Evolutionary conservation across 2,113 vertebrate genomes (phyloP), one percentile per base, ranked within the genome.

Genomic region (Rhea americana): DNA sequence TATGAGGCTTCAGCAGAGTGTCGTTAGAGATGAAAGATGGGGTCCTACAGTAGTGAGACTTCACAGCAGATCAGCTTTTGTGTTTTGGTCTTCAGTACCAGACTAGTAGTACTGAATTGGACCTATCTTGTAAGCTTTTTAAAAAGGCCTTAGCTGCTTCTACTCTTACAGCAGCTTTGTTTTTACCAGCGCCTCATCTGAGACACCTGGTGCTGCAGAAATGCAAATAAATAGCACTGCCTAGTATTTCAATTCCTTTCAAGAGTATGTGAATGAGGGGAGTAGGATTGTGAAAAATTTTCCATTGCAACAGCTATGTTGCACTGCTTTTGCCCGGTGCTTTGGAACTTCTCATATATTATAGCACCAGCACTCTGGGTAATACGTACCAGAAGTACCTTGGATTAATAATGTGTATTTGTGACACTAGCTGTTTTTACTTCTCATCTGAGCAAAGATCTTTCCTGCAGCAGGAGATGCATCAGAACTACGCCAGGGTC

Each of bases 391-490:
- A 55, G n/a, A 80, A 39, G 26, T 22, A 26, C 21, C 24, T 83
- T 61, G n/a, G 9, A 17, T 55, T 75, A 74, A 37, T 45, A 55
- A 50, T 11, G 2, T 5, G 6, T 11, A 2, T 73, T 91, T 86
- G 5, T 59, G 24, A 10, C 1, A 2, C 37, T n/a, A 62, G 13
- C 11, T 47, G 45, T 70, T 41, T 74, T 55, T 21, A 24, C 59
- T 77, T 67, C 26, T 45, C 26, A 12, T 15, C 55, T 11, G 0
- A 81, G 43, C 65, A 50, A 0, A 2, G 26, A 14, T 15, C 0
- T 0, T 19, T 87, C 75, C n/a, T 56, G 3, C 47, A 47, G 73
- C n/a, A 50, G 13, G 9, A 18, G 47, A 3, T 17, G 71, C 45
- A 17, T 16, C 51, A 45, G 65, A 25, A 26, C 39, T 74, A 16